Conservation (phyloP, 2,888 invertebrate species). For the Dendrolimus pini region DNA sequence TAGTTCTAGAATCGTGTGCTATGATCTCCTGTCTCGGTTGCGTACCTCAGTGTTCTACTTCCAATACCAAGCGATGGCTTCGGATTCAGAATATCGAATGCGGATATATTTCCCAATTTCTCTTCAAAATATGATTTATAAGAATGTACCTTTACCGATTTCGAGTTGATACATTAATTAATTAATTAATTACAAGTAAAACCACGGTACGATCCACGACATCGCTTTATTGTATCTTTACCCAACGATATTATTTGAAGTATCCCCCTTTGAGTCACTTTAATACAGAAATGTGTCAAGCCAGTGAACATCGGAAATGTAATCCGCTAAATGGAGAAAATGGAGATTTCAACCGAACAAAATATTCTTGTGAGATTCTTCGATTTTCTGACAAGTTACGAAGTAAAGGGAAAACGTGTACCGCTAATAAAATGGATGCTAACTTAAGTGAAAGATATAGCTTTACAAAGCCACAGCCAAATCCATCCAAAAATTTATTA, state of each 20-base stretch:
- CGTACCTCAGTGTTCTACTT: too few species aligned
- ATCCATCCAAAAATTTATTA: too few species aligned
- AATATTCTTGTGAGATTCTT: slow-evolving; percentile 11
- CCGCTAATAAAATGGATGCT: too few species aligned
- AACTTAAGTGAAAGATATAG: too few species aligned
- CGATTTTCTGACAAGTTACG: slow-evolving; percentile 3
- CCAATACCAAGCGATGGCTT: too few species aligned
- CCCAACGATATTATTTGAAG: background rate
- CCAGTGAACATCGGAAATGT: background rate
- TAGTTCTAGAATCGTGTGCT: too few species aligned
- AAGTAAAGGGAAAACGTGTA: too few species aligned
- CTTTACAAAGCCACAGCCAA: too few species aligned
- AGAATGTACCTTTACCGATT: background rate
- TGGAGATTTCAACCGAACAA: slow-evolving; percentile 1
- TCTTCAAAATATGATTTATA: too few species aligned
- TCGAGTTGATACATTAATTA: background rate
- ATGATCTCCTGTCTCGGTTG: too few species aligned
- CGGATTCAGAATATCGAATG: too few species aligned
- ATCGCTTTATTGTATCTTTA: background rate
- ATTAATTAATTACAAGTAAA: background rate
- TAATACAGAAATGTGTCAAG: background rate
- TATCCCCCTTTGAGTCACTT: background rate
- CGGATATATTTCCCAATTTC: too few species aligned
- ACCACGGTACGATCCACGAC: background rate
- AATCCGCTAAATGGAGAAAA: background rate